Evolutionary conservation across 2,888 invertebrate genomes (phyloP), one percentile per base, ranked within the genome.

Genomic region (Pseudoips prasinana): DNA sequence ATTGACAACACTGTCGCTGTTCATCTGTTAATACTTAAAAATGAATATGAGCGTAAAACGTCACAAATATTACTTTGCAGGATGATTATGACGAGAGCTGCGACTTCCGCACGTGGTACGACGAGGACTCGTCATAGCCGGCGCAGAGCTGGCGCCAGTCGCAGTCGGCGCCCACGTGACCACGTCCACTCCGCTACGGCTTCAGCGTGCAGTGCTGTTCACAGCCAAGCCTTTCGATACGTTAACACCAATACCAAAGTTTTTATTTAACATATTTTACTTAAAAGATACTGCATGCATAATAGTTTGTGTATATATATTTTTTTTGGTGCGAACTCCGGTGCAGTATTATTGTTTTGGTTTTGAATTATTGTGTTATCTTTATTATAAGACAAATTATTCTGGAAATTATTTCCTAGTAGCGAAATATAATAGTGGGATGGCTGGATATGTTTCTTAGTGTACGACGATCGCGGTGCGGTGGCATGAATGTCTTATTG

Each of bases 231-330:
- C 64, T 68, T 67, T 67, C 59, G 53, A 69, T 60, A 63, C 58
- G 53, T 58, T 73, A 73, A 81, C 81, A 83, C 75, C 77, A 78
- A 86, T 85, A 86, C 87, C 87, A 87, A 87, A 87, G 87, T 77
- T 84, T 77, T 74, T 73, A 64, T 70, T 64, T 73, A 62, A 62
- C 57, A 68, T 64, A 66, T 61, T 61, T 64, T 62, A 60, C 56
- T 50, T 58, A 64, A 66, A 3, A 46, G 39, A 50, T 71, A 73
- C 73, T 79, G 77, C 75, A 71, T 64, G 59, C 60, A 53, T 54
- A 40, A 42, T 58, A 63, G 58, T 69, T 68, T 63, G 58, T 64
- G 56, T 70, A 64, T 64, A 59, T 66, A 60, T 51, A 56, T 64
- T 60, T 61, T 52, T 61, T 65, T 70, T 64, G 61, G 59, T 62